phyloP scores from a whole-genome alignment of 2,888 invertebrate genomes.

The Eupithecia exiguata region DNA sequence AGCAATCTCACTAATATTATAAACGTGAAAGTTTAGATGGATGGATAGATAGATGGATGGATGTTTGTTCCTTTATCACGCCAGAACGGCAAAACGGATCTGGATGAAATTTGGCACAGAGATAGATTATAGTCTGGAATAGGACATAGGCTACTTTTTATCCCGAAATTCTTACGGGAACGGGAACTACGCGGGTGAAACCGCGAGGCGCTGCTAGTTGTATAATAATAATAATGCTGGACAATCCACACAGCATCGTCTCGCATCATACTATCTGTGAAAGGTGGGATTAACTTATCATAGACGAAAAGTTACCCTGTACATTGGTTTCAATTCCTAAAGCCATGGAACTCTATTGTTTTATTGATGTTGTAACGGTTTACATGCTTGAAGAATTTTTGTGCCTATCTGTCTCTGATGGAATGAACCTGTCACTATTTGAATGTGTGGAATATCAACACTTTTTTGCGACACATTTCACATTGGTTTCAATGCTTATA shows the following conservation, averaged over 20 bases:
- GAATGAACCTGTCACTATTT: not conserved
- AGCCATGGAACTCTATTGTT: not conserved
- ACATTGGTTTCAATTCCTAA: not conserved
- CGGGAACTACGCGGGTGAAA: too few species aligned
- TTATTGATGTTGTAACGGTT: not conserved
- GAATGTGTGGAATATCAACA: not conserved
- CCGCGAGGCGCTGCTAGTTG: too few species aligned
- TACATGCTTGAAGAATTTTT: not conserved
- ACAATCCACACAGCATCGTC: too few species aligned
- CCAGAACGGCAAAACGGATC: too few species aligned
- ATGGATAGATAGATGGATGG: too few species aligned
- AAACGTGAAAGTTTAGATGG: too few species aligned
- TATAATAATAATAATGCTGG: too few species aligned
- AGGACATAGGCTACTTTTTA: too few species aligned
- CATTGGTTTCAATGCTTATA: not conserved
- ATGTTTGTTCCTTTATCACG: too few species aligned
- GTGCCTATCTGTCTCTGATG: not conserved
- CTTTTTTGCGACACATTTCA: not conserved
- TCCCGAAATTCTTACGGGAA: too few species aligned
- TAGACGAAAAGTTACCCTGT: not conserved
- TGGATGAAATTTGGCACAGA: too few species aligned
- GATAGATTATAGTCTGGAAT: too few species aligned
- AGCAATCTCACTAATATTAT: not conserved
- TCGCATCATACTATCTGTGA: not conserved
- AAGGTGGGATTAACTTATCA: not conserved